Evolutionary conservation across 2,888 invertebrate species (phyloP), one percentile per base, ranked within the genome.

Genomic region (Hecatera dysodea): DNA sequence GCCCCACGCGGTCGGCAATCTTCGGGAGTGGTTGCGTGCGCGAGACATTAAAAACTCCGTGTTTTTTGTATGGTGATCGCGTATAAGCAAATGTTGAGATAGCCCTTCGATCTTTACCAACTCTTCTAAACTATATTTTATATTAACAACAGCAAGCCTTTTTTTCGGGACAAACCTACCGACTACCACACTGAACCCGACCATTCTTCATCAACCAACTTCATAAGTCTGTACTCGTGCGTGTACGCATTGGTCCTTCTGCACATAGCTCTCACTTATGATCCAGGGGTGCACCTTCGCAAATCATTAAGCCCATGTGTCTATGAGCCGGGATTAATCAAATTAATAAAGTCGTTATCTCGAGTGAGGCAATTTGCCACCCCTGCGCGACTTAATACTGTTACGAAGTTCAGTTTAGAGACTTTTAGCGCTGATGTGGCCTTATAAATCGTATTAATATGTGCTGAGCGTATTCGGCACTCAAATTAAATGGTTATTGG

Each of bases 261-360:
- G 64, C 6, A 19, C 9, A 17, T 8, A 65, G n/a, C 22, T 53
- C 15, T 36, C 24, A 9, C 22, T 36, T 12, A 29, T 19, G 46
- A 62, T 63, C 24, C 79, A 83, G 83, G 81, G 81, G 82, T 70
- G 75, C 71, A 60, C 86, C 85, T 80, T 72, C 68, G 60, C 27
- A 67, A 79, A 84, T 86, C 88, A 90, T 90, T 87, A 90, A 85
- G 84, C 83, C 87, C 86, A 88, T 89, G 88, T 86, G 89, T 86
- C 88, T 84, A 88, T 86, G 83, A 85, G 81, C 78, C 75, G 73
- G 87, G 87, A 90, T 91, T 92, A 91, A 93, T 93, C 90, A 81
- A 90, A 92, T 93, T 93, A 93, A 92, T 92, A 90, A 90, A 89
- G 87, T 90, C 90, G 90, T 92, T 92, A 92, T 86, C 87, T 84